Conservation (phyloP, 1,140 invertebrate genomes). For the Macrostomum lignano region DNA sequence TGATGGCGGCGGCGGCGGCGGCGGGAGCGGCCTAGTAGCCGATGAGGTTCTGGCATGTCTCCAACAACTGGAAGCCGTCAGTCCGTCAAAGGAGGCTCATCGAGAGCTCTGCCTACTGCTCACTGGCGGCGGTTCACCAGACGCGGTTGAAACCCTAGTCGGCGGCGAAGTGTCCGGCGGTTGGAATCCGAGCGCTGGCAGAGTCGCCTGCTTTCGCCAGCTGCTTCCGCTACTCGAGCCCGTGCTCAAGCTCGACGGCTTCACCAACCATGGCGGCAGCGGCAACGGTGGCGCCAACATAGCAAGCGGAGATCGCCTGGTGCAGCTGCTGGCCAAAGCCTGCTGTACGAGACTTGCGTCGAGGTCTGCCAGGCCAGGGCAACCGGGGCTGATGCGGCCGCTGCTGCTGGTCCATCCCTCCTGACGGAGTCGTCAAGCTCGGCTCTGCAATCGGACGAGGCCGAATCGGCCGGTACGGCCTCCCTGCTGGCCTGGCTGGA, state of each 20-base stretch:
- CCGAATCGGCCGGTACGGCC: too few species aligned
- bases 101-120: slow-evolving; percentile 61
- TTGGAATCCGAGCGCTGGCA: slow-evolving; percentile 41
- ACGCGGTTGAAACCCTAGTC: slow-evolving; percentile 30
- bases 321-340: slow-evolving; percentile 53
- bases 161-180: too few species aligned
- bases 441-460: slow-evolving; percentile 26
- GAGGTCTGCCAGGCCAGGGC: slow-evolving; percentile 77
- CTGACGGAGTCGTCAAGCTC: slow-evolving; percentile 13
- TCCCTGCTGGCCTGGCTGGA: slow-evolving; percentile 75
- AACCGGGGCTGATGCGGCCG: slow-evolving; percentile 28
- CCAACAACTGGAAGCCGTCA: slow-evolving; percentile 53
- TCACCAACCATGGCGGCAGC: not conserved
- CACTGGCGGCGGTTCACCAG: slow-evolving; percentile 49
- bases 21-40: not conserved
- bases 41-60: slow-evolving; percentile 41
- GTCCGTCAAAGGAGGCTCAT: slow-evolving; percentile 70
- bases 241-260: too few species aligned
- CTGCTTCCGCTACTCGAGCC: too few species aligned
- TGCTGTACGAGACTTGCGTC: slow-evolving; percentile 78
- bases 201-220: too few species aligned
- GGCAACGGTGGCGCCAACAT: not conserved
- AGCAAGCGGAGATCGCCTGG: slow-evolving; percentile 34
- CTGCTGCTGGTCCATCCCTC: slow-evolving; percentile 8
- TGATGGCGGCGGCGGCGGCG: not conserved